Evolutionary conservation across 2,888 invertebrate species (phyloP), one percentile per base, ranked within the genome.

Genomic region (Pseudeuparius sepicola): DNA sequence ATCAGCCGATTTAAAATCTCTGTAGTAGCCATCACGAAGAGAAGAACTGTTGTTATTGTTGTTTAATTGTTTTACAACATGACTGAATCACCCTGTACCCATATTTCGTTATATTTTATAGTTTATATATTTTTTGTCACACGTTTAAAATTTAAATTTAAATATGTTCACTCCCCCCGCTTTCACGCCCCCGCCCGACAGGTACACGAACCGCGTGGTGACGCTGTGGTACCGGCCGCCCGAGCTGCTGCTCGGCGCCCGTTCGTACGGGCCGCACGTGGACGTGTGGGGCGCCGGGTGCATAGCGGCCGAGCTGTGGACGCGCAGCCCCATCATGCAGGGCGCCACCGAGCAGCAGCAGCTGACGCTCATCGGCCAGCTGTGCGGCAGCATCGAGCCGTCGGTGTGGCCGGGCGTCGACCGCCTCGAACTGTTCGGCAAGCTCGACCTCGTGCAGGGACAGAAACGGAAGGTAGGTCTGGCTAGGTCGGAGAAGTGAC

Each of bases 301-400:
- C 57, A 98, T 98, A 42, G 97, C 99, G 97, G 97, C 97, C 0
- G 98, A 98, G 67, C 90, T 98, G 90, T 98, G 97, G 97, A 97
- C 94, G 0, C 67, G 84, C 11, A 83, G 83, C 3, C 97, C 90
- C 0, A 89, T 90, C 40, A 89, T 90, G 88, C 88, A 88, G 63
- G 98, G 98, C 11, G 88, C 85, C 31, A 92, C 94, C 0, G 98
- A 98, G 52, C 94, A 94, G 53, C 88, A 92, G 56, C 98, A 99
- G 56, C 63, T 99, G 6, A 86, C 85, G 15, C 70, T 96, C 10
- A 98, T 99, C 41, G 88, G 88, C 0, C 92, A 94, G 59, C 67
- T 98, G 5, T 98, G 97, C 57, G 98, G 98, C 0, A 89, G 93
- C 0, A 93, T 98, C 42, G 88, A 83, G 0, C 82, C 90, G 0